Evolutionary conservation across 2,797 vertebrate genomes (phyloP).

Genomic region (Cryptoblepharus egeriae): DNA sequence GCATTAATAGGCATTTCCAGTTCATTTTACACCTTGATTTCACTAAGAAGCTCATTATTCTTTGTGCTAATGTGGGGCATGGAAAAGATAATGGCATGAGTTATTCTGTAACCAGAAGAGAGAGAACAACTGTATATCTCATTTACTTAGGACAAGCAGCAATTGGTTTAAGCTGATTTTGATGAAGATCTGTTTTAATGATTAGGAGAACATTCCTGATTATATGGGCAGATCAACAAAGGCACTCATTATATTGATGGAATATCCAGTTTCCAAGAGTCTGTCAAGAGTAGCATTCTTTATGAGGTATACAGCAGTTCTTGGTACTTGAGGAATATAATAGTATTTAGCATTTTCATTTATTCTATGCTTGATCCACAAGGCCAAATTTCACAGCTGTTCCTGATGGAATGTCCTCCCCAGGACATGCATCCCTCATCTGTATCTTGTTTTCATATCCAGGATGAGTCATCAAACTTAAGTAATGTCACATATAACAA

Average conservation of each 20-base stretch:
- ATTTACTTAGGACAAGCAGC: not conserved
- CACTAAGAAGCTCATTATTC: slow-evolving; percentile 19
- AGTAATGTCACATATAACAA: no score
- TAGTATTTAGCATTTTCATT: no score
- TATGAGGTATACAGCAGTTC: not conserved
- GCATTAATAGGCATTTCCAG: slow-evolving; percentile 23
- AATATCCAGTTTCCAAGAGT: not conserved
- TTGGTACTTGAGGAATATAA: not conserved
- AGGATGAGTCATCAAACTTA: no score
- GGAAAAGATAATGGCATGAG: slow-evolving; percentile 12
- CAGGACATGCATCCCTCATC: no score
- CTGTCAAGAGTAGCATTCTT: not conserved
- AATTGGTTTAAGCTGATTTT: not conserved
- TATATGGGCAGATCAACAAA: not conserved
- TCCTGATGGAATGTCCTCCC: no score
- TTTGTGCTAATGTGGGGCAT: slow-evolving; percentile 13
- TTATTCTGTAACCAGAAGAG: not conserved
- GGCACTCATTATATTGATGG: not conserved
- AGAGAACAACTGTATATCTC: not conserved
- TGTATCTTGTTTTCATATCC: no score
- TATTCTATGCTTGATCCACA: no score
- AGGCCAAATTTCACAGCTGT: no score
- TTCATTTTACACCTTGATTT: slow-evolving; percentile 22
- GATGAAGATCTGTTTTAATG: not conserved
- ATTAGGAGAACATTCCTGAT: not conserved